A percentile compares a stretch with the other conserved stretches of the same genome.
Evolutionary conservation across 2,797 vertebrate genomes (phyloP).

Genomic region (Neostethus bicornis): DNA sequence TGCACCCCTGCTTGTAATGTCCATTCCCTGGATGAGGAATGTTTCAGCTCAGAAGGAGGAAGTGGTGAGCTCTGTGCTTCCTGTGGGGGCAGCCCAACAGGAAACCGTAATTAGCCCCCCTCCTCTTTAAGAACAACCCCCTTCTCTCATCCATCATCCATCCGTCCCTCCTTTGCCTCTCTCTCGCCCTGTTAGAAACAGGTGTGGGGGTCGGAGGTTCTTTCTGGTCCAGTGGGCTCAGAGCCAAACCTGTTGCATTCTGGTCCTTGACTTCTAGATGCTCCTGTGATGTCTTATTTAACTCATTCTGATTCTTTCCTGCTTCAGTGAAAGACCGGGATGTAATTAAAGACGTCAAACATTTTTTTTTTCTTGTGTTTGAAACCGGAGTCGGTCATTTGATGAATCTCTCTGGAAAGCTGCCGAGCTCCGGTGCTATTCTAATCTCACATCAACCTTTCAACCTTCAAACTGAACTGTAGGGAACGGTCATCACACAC

Average conservation of each 20-base stretch:
- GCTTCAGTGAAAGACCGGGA: background rate
- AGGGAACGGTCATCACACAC: background rate
- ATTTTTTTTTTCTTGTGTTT: slow-evolving; percentile 2
- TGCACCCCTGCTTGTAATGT: background rate
- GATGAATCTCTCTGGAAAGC: background rate
- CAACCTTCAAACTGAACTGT: slow-evolving; percentile 17
- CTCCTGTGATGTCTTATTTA: slow-evolving; percentile 7
- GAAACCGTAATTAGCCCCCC: slow-evolving; percentile 70
- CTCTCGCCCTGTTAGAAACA: slow-evolving; percentile 17
- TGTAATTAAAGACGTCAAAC: fast-evolving
- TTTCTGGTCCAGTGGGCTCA: slow-evolving; percentile 32
- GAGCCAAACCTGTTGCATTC: slow-evolving; percentile 18
- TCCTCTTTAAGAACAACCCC: slow-evolving; percentile 27
- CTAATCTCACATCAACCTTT: slow-evolving; percentile 8
- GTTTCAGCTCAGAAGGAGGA: slow-evolving; percentile 63
- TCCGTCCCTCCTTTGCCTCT: slow-evolving; percentile 1
- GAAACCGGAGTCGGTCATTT: slow-evolving; percentile 3
- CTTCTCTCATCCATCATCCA: background rate
- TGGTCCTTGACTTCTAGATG: background rate
- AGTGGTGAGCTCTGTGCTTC: slow-evolving; percentile 74
- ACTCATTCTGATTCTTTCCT: background rate
- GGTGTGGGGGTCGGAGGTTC: slow-evolving; percentile 30
- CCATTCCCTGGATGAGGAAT: slow-evolving; percentile 43
- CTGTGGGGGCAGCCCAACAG: slow-evolving; percentile 76
- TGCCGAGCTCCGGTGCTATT: slow-evolving; percentile 16